Evolutionary conservation across 1,140 invertebrate species (phyloP), one percentile per base, ranked within the genome.

Genomic region (Zaprionus nigranus): DNA sequence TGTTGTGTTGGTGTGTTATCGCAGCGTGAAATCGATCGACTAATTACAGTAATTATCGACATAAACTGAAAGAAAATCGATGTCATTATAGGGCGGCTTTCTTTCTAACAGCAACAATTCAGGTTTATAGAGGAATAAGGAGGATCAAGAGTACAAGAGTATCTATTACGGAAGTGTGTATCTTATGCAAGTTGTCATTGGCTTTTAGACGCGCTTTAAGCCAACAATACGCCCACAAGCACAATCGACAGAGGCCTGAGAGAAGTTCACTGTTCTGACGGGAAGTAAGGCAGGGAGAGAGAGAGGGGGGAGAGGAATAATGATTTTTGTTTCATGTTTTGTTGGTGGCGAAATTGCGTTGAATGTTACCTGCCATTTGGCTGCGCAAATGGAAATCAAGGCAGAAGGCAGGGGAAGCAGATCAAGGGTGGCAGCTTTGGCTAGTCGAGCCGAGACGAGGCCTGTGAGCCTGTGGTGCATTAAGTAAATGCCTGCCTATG

Each of bases 301-400:
- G 0, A 13, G 17, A 24, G 17, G 6, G 22, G 15, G 22, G 11
- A 24, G 22, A 24, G 22, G 11, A 24, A 26, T 22, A 24, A 51
- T 13, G 75, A 53, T 74, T 67, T 61, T 70, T 78, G 73, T 81
- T 84, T 65, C 57, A 78, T 69, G 67, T 53, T 80, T 70, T 78
- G 81, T 81, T 85, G 79, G 65, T 76, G 72, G 83, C 75, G 81
- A 88, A 87, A 88, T 87, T 87, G 84, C 83, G 84, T 88, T 83
- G 83, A 87, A 88, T 87, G 83, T 83, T 88, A 87, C 84, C 83
- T 88, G 81, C 83, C 83, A 87, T 87, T 87, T 86, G 83, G 84
- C 84, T 77, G 83, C 69, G 43, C 51, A 66, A 56, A 54, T 56
- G 69, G 61, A 12, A 70, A 54, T 34, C 38, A 26, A 63, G n/a